A percentile compares a stretch with the other conserved stretches of the same genome.
Conservation (phyloP, 2,797 vertebrate species). For the Calcarius lapponicus region DNA sequence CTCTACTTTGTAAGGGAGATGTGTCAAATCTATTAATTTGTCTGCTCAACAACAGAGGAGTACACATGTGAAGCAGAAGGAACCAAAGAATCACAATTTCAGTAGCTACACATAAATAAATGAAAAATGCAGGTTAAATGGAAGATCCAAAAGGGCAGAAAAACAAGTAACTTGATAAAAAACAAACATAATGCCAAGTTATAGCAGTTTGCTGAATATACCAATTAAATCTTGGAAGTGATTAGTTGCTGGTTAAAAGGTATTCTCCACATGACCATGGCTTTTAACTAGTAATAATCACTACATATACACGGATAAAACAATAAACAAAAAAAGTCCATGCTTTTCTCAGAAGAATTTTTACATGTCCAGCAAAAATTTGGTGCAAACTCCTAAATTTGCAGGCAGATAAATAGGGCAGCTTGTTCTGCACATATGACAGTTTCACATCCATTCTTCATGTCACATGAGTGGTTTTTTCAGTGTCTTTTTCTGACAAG, state of each 20-base stretch:
- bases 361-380: neutral
- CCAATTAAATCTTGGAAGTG: neutral
- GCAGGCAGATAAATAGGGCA: neutral
- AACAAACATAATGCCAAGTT: neutral
- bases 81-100: neutral
- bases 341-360: neutral
- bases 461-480: neutral
- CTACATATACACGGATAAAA: neutral
- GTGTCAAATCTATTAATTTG: neutral
- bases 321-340: neutral
- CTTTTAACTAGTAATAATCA: neutral
- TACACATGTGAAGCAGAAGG: neutral
- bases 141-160: neutral
- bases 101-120: neutral
- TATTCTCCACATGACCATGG: neutral
- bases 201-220: neutral
- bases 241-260: neutral
- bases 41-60: neutral
- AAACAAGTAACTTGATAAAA: neutral
- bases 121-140: neutral
- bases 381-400: neutral
- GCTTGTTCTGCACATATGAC: neutral
- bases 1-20: neutral
- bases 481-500: neutral
- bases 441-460: neutral